These are phyloP conservation scores for Bos javanicus DNA, from an alignment of 2,113 vertebrate species.

Conservation along the genomic window DNA sequence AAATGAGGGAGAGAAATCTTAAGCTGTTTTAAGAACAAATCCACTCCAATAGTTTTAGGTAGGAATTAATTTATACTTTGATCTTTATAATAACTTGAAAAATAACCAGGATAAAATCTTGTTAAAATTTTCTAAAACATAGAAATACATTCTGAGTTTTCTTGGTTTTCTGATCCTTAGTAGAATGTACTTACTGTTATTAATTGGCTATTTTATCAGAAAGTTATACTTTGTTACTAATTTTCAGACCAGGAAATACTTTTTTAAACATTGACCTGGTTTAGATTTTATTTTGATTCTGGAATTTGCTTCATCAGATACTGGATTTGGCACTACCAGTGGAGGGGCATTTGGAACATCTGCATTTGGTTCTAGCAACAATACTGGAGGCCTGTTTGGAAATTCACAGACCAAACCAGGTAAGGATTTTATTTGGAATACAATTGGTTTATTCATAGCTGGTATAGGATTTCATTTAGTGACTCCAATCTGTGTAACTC, in stretches of 20 bases:
- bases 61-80: conserved; percentile 4
- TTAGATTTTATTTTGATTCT: conserved; percentile 23
- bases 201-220: neutral
- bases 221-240: neutral
- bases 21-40: neutral
- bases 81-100: neutral
- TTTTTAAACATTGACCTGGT: conserved; percentile 2
- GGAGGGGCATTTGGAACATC: conserved; percentile 92
- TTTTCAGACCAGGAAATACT: neutral
- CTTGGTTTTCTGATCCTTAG: neutral
- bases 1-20: neutral
- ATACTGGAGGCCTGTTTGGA: conserved; percentile 92
- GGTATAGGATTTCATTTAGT: neutral
- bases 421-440: conserved; percentile 65
- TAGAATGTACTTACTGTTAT: neutral
- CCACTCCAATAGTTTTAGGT: neutral
- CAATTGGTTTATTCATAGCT: neutral
- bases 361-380: conserved; percentile 91
- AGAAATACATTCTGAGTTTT: neutral
- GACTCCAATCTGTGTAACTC: neutral
- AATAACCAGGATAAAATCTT: neutral
- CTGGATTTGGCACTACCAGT: conserved; percentile 88
- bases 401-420: conserved; percentile 93
- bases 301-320: conserved; percentile 79
- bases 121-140: neutral